Evolutionary conservation across 2,797 vertebrate genomes (phyloP).

Genomic region (Notolabrus celidotus): DNA sequence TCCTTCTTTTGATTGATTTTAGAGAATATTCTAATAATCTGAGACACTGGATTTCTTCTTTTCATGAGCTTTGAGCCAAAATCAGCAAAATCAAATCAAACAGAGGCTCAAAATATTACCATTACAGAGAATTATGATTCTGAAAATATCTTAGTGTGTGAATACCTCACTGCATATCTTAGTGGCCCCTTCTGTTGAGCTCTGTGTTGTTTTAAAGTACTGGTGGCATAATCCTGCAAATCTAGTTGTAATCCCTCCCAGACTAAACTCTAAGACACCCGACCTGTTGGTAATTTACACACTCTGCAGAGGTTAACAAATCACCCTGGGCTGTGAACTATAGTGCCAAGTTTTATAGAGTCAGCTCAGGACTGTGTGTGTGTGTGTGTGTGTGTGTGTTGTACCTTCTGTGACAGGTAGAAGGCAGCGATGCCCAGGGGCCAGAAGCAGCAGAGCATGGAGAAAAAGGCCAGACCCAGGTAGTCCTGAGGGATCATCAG

Average conservation of each 20-base stretch:
- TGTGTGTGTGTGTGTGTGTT: constrained; percentile 21
- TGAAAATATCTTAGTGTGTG: neutral
- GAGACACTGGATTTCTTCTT: neutral
- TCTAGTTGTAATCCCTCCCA: constrained; percentile 49
- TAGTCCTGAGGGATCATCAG: constrained; percentile 91
- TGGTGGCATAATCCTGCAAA: constrained; percentile 56
- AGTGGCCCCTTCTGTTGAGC: constrained; percentile 8
- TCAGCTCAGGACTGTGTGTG: constrained; percentile 33
- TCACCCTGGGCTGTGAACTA: constrained; percentile 43
- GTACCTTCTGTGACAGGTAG: constrained; percentile 93
- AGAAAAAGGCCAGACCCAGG: constrained; percentile 92
- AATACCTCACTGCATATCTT: neutral
- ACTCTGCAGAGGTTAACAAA: constrained; percentile 29
- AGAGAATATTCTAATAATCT: no score
- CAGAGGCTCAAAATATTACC: no score
- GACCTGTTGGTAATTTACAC: constrained; percentile 34
- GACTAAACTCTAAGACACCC: constrained; percentile 31
- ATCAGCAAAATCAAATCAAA: no score
- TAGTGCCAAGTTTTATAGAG: constrained; percentile 43
- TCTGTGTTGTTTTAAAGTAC: constrained; percentile 30
- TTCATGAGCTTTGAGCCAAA: no score
- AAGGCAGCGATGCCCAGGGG: constrained; percentile 92
- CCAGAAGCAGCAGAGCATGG: constrained; percentile 96
- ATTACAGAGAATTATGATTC: neutral
- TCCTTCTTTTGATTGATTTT: no score